Conservation (phyloP, 2,888 invertebrate species). For the Pyrgus malvae region DNA sequence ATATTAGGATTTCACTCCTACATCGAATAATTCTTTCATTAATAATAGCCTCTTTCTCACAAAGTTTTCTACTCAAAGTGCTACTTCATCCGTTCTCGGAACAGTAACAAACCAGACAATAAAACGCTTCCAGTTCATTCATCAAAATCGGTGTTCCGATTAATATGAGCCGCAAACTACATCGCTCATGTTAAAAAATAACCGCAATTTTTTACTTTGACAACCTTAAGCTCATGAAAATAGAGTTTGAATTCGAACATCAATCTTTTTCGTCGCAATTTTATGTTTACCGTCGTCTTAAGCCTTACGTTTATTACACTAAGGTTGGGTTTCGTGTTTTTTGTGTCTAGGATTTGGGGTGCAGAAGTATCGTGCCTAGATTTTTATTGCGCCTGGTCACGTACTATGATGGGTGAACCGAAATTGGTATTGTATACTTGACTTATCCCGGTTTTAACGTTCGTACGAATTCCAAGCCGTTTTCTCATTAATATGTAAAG, state of each 20-base stretch:
- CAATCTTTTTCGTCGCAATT: neutral
- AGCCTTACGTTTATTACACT: slow-evolving; percentile 1
- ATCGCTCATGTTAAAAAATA: slow-evolving; percentile 26
- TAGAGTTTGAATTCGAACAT: slow-evolving; percentile 2
- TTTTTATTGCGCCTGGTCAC: slow-evolving; percentile 38
- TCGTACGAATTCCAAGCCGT: slow-evolving; percentile 10
- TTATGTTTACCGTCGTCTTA: slow-evolving; percentile 2
- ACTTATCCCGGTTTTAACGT: slow-evolving; percentile 22
- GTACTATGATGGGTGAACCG: slow-evolving; percentile 34
- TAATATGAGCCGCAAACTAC: slow-evolving; percentile 24
- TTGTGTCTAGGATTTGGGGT: neutral
- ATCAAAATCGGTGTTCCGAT: slow-evolving; percentile 35
- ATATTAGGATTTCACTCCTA: too few relatives aligned
- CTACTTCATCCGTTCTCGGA: slow-evolving; percentile 10
- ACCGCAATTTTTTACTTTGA: neutral
- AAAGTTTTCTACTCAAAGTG: slow-evolving; percentile 8
- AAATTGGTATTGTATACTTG: slow-evolving; percentile 31
- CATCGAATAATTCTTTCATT: too few relatives aligned
- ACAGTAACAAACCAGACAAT: slow-evolving; percentile 33
- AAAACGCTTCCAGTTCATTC: slow-evolving; percentile 34
- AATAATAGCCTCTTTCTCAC: neutral
- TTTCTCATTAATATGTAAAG: slow-evolving; percentile 15
- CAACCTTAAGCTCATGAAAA: neutral
- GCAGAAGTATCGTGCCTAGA: slow-evolving; percentile 28
- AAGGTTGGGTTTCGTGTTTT: slow-evolving; percentile 17